Percentiles rank a stretch among this genome's conserved stretches.
Conservation (phyloP, 2,797 vertebrate genomes). For the Xenopus petersii region DNA sequence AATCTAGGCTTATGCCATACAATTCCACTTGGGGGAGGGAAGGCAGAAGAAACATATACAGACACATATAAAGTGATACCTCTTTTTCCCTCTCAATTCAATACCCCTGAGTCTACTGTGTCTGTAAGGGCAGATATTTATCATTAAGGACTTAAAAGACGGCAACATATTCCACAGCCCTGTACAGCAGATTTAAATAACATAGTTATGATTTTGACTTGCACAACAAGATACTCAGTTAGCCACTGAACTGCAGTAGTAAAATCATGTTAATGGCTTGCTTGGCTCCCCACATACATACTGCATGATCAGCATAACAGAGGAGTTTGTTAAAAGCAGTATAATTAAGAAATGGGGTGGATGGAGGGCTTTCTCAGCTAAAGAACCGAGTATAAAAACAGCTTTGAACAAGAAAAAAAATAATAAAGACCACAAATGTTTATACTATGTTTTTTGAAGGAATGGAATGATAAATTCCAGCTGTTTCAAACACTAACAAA, state of each 20-base stretch:
- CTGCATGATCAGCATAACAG: constrained; percentile 44
- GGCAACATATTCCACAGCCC: no score
- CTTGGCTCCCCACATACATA: constrained; percentile 39
- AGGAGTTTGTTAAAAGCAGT: constrained; percentile 10
- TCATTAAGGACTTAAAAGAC: no score
- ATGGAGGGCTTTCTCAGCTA: constrained; percentile 2
- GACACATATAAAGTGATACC: no score
- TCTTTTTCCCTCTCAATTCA: no score
- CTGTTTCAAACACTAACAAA: constrained; percentile 12
- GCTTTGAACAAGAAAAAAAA: neutral
- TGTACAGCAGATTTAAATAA: constrained; percentile 8
- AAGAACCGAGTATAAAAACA: constrained; percentile 5
- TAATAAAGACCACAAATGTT: constrained; percentile 19
- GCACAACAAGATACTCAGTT: constrained; percentile 34
- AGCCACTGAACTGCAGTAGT: constrained; percentile 35
- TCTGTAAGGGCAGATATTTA: no score
- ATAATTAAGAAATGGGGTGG: constrained; percentile 24
- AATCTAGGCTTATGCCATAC: no score
- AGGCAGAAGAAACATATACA: no score
- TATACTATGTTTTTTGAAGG: neutral
- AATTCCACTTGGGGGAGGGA: no score
- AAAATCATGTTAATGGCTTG: constrained; percentile 34
- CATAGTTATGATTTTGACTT: constrained; percentile 39
- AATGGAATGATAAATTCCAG: constrained; percentile 23
- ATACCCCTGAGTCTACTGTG: no score